Conservation (phyloP, 2,797 vertebrate genomes). For the Pygocentrus nattereri region DNA sequence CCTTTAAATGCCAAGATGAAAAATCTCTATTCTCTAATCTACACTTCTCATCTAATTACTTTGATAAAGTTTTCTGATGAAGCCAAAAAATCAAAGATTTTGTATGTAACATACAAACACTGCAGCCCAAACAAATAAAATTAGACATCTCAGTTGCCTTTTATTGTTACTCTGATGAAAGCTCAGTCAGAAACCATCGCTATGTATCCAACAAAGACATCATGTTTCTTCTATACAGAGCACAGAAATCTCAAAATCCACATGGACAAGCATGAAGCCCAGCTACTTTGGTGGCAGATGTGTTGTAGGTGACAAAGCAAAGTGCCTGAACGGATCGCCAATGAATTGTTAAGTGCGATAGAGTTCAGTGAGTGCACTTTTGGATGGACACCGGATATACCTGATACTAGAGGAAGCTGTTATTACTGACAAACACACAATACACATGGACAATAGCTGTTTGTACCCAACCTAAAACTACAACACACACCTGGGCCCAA, state of each 20-base stretch:
- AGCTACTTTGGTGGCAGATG: not conserved
- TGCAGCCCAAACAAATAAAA: no score
- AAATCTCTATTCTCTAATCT: no score
- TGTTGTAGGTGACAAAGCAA: not conserved
- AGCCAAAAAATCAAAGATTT: no score
- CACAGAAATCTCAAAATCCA: not conserved
- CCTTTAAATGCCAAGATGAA: no score
- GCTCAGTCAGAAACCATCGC: not conserved
- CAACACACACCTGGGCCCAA: constrained; percentile 5
- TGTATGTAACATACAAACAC: no score
- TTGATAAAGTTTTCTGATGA: no score
- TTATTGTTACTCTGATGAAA: no score
- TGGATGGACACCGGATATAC: not conserved
- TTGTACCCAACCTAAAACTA: constrained; percentile 25
- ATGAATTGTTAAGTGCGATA: not conserved
- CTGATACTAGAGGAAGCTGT: constrained; percentile 11
- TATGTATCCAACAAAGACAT: not conserved
- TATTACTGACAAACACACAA: constrained; percentile 8
- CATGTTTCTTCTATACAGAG: not conserved
- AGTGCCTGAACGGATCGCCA: not conserved
- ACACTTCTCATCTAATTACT: no score
- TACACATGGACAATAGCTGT: constrained; percentile 23
- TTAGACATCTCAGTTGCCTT: not conserved
- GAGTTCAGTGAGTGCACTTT: not conserved
- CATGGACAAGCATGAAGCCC: not conserved